Evolutionary conservation across 2,888 invertebrate species (phyloP).

Genomic region (Blomia tropicalis): DNA sequence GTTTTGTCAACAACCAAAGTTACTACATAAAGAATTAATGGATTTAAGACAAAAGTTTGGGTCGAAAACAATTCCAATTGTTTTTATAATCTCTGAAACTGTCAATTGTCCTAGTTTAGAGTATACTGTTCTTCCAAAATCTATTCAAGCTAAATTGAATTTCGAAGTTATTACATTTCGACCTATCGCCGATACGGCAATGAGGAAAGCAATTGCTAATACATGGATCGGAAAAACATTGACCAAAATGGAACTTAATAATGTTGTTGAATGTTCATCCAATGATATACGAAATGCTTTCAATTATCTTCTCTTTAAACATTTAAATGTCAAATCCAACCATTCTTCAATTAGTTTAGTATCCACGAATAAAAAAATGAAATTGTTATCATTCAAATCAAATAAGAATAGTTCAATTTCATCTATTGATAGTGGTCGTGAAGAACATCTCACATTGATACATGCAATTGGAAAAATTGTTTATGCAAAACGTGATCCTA

Average conservation of each 20-base stretch:
- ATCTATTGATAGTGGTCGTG: background rate
- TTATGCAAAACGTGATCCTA: background rate
- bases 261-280: background rate
- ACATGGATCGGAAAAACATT: background rate
- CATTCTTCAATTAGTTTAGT: background rate
- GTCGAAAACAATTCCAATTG: slow-evolving; percentile 2
- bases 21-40: background rate
- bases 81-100: background rate
- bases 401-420: no score
- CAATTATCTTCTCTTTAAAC: slow-evolving; percentile 1
- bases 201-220: background rate
- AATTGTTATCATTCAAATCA: background rate
- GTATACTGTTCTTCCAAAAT: background rate
- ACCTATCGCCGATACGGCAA: background rate
- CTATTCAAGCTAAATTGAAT: background rate
- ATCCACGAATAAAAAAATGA: background rate
- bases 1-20: background rate
- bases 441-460: background rate
- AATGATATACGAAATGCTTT: background rate
- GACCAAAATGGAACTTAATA: background rate
- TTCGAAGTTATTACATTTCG: background rate
- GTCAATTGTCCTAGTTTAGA: background rate
- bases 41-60: background rate
- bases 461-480: slow-evolving; percentile 1
- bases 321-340: background rate